Evolutionary conservation across 2,797 vertebrate species (phyloP).

Genomic region (Propithecus deckenii): DNA sequence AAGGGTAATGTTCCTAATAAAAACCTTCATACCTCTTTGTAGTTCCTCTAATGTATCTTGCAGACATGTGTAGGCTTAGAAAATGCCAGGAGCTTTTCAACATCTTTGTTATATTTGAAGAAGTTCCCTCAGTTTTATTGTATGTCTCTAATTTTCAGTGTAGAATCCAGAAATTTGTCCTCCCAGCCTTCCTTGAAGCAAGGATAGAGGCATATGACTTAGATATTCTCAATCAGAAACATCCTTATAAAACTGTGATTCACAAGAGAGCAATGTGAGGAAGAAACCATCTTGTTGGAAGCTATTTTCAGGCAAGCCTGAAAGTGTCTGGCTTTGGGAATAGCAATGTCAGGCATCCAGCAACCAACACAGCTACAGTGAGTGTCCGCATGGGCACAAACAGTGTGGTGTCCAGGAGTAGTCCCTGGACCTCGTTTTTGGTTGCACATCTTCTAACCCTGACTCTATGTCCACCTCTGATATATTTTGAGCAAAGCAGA

Average conservation of each 20-base stretch:
- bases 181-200: neutral
- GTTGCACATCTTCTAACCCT: neutral
- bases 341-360: neutral
- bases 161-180: neutral
- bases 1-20: neutral
- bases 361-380: neutral
- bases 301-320: neutral
- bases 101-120: neutral
- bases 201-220: too few species aligned
- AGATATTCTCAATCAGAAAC: neutral
- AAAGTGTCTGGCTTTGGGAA: neutral
- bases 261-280: neutral
- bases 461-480: neutral
- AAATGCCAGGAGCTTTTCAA: neutral
- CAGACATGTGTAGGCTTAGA: neutral
- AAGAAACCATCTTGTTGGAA: neutral
- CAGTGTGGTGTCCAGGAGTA: neutral
- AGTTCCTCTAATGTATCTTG: neutral
- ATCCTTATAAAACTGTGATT: neutral
- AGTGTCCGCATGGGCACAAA: accelerated
- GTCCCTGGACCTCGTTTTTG: neutral
- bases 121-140: neutral
- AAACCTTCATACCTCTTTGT: neutral
- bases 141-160: neutral
- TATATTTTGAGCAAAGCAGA: neutral